Evolutionary conservation across 1,140 invertebrate species (phyloP).

Genomic region (Anthonomus grandis): DNA sequence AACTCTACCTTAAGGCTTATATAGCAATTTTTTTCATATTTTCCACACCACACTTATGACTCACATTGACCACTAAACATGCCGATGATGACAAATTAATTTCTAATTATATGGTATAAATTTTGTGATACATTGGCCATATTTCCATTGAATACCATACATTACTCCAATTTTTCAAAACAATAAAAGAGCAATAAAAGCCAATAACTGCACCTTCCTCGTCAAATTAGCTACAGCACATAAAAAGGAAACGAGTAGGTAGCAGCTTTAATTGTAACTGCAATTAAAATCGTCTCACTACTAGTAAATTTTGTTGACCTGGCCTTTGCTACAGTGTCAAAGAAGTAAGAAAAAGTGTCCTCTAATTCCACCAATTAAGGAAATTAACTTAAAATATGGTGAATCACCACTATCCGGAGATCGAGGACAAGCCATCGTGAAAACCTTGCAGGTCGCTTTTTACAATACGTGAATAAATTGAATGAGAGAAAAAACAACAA

Average conservation of each 20-base stretch:
- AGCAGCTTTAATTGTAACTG: not conserved
- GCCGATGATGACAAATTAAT: too few relatives aligned
- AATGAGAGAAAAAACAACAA: not conserved
- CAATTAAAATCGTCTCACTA: not conserved
- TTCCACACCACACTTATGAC: too few relatives aligned
- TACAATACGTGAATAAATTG: not conserved
- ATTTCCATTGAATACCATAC: too few relatives aligned
- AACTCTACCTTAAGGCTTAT: too few relatives aligned
- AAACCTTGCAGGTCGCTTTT: slow-evolving; percentile 1
- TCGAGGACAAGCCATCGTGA: not conserved
- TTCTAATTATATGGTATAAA: too few relatives aligned
- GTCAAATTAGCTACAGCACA: not conserved
- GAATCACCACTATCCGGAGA: slow-evolving; percentile 13
- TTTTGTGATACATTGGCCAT: too few relatives aligned
- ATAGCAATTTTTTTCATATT: too few relatives aligned
- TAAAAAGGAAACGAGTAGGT: not conserved
- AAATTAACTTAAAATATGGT: slow-evolving; percentile 2
- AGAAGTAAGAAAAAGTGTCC: not conserved
- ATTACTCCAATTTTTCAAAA: too few relatives aligned
- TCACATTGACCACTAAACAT: too few relatives aligned
- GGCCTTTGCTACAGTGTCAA: slow-evolving; percentile 12
- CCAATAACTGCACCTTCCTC: too few relatives aligned
- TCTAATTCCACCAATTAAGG: slow-evolving; percentile 4
- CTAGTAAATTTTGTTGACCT: not conserved
- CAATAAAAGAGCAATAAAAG: too few relatives aligned